A percentile compares a stretch with the other conserved stretches of the same genome.
Evolutionary conservation across 1,140 invertebrate genomes (phyloP).

Genomic region (Tenebrio molitor): DNA sequence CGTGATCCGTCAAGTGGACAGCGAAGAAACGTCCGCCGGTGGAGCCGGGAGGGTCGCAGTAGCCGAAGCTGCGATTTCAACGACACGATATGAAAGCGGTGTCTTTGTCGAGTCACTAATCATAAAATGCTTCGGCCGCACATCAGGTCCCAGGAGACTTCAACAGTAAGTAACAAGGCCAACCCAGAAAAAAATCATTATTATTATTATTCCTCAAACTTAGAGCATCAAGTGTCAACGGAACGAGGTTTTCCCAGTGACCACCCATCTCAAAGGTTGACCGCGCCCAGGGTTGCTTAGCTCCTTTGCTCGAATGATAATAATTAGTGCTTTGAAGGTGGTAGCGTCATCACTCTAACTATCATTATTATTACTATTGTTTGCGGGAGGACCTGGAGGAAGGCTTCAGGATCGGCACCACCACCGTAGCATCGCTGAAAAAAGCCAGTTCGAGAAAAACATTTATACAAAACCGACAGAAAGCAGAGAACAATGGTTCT

Average conservation of each 20-base stretch:
- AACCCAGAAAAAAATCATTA: not conserved
- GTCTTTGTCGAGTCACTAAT: constrained; percentile 15
- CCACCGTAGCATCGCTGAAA: constrained; percentile 18
- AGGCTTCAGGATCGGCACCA: too few relatives aligned
- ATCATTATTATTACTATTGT: too few relatives aligned
- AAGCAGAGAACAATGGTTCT: constrained; percentile 64
- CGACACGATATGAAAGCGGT: constrained; percentile 22
- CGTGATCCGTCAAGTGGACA: constrained; percentile 39
- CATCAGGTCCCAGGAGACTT: not conserved
- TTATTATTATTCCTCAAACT: too few relatives aligned
- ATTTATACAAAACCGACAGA: constrained; percentile 63
- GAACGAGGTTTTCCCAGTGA: too few relatives aligned
- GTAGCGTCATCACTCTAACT: too few relatives aligned
- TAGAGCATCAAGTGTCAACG: too few relatives aligned
- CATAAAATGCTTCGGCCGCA: constrained; percentile 5
- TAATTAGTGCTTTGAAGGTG: too few relatives aligned
- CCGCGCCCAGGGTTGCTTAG: too few relatives aligned
- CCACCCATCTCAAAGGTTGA: too few relatives aligned
- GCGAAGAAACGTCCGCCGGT: constrained; percentile 5
- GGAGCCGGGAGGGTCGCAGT: constrained; percentile 10
- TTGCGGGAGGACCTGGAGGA: too few relatives aligned
- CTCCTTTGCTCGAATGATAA: too few relatives aligned
- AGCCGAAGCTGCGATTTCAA: constrained; percentile 28
- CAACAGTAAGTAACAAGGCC: not conserved
- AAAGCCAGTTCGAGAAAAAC: constrained; percentile 42